These are phyloP conservation scores for Antrozous pallidus DNA, from an alignment of 2,797 vertebrate genomes.

Conservation along the genomic window DNA sequence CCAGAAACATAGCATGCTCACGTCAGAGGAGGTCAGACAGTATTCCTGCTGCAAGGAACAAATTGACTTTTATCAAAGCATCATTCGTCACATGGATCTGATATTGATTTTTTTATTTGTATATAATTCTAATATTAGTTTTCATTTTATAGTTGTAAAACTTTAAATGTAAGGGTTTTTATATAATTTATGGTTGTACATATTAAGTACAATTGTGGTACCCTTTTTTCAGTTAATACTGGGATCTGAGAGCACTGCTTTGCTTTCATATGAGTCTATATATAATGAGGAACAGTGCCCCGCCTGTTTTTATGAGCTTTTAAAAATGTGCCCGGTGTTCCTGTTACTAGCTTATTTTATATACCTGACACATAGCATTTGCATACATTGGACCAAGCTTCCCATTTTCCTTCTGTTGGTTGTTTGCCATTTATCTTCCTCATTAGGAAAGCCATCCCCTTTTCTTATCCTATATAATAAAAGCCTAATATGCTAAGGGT, in stretches of 20 bases:
- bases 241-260: not conserved
- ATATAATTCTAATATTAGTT: not conserved
- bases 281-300: not conserved
- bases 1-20: not conserved
- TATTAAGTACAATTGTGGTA: not conserved
- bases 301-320: not conserved
- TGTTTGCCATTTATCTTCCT: not conserved
- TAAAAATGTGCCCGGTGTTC: not conserved
- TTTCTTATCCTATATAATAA: not conserved
- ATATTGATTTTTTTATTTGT: not conserved
- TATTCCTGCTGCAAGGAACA: not conserved
- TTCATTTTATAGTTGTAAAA: not conserved
- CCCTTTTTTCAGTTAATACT: not conserved
- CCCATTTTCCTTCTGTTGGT: not conserved
- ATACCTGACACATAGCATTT: not conserved
- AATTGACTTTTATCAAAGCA: not conserved
- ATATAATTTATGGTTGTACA: not conserved
- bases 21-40: not conserved
- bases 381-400: not conserved
- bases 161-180: not conserved
- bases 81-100: not conserved
- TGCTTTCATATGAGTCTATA: not conserved
- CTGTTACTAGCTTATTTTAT: not conserved
- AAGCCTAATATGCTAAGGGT: no score
- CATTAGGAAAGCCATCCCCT: not conserved